Base-by-base conservation (phyloP, 2,113 vertebrate genomes). In the Elephas maximus region DNA sequence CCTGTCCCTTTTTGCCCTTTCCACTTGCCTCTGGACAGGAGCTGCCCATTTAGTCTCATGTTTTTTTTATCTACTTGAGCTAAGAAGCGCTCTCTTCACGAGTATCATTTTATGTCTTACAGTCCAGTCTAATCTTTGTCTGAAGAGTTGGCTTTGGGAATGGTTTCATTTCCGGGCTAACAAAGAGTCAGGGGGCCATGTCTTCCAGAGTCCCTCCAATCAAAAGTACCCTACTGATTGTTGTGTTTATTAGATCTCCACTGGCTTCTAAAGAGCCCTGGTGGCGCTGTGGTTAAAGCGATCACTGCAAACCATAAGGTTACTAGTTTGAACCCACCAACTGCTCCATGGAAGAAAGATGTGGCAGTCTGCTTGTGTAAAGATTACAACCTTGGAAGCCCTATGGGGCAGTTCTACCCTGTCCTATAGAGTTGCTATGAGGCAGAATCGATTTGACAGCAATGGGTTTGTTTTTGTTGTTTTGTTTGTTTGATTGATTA, bases 191-290 rank as follows among this genome's bases (percentile, higher is more conserved):
- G 37, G 37, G 37, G 37, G 37, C 37, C 37, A 37, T 37, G 37
- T 37, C 37, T 37, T 37, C 37, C 37, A 37, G 37, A 37, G 37
- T 37, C 37, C 37, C 37, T 37, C 37, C 37, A 37, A 37, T 37
- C 37, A 37, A 20, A 84, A 23, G 51, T 23, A 8, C 65, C 88
- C 26, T 53, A 28, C 45, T 20, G 67, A 79, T 53, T 0, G 4
- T 82, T 92, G 60, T 88, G 28, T 60, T 95, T 71, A 60, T 79
- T 69, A 91, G 91, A 94, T 94, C 77, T 96, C 87, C 21, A 28
- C 80, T 81, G 97, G 90, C 88, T 92, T 96, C 95, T 96, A n/a
- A 73, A 73, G 33, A 73, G 71, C 33, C 17, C 18, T 73, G 17
- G 18, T 73, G 71, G 7, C 3, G 7, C 69, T 18, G 26, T 37